Percentiles rank a stretch among this genome's conserved stretches.
Conservation (phyloP, 2,888 invertebrate species). For the Latrodectus hesperus region DNA sequence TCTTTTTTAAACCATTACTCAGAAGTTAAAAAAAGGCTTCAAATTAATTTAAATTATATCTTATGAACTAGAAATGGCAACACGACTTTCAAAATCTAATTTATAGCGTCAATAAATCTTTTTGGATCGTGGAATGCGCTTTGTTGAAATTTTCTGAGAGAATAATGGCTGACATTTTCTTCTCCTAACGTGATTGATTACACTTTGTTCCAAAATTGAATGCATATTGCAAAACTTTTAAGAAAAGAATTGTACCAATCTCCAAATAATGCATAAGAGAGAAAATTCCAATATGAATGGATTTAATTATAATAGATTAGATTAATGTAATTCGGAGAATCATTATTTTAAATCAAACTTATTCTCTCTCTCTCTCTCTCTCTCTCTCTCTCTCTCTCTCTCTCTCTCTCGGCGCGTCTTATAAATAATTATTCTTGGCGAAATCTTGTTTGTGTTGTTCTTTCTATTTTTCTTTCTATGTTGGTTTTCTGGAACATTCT, state of each 20-base stretch:
- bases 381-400: too few relatives aligned
- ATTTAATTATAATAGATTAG: conserved; percentile 5
- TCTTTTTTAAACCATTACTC: neutral
- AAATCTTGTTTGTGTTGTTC: neutral
- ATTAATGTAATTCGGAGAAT: neutral
- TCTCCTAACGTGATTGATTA: neutral
- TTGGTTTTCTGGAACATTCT: neutral
- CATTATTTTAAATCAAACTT: conserved; percentile 3
- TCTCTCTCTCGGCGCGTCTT: neutral
- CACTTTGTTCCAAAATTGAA: conserved; percentile 1
- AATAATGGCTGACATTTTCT: conserved; percentile 1
- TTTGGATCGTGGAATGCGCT: neutral
- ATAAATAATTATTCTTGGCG: neutral
- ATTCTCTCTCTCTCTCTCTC: neutral
- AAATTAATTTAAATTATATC: conserved; percentile 2
- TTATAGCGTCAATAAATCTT: conserved; percentile 2
- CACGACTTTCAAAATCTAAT: conserved; percentile 5
- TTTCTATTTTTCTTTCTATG: neutral
- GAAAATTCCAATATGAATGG: conserved; percentile 1
- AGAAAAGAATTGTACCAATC: neutral
- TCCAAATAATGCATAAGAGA: conserved; percentile 2
- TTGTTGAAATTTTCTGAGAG: neutral
- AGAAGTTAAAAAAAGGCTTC: neutral
- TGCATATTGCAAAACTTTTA: conserved; percentile 5
- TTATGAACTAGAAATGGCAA: conserved; percentile 1